Conservation (phyloP, 37 sponge, comb jelly and placozoan genomes). For the Axinella damicornis region DNA sequence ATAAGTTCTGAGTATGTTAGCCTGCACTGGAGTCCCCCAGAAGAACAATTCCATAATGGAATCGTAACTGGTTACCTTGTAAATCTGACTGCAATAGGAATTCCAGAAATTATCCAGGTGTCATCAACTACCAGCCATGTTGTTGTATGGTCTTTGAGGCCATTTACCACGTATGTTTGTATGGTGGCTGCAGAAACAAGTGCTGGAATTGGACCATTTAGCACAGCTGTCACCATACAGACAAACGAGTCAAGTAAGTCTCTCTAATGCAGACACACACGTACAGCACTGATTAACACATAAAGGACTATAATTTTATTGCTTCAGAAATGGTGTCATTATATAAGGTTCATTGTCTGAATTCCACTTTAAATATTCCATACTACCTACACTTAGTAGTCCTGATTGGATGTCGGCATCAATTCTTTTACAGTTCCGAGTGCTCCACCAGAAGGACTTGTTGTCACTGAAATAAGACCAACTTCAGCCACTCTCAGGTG, state of each 20-base stretch:
- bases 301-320: too few relatives aligned
- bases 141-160: neutral
- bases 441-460: constrained; percentile 19
- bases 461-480: neutral
- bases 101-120: neutral
- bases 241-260: constrained; percentile 10
- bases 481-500: constrained; percentile 9
- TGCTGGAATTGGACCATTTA: constrained; percentile 12
- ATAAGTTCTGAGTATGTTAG: neutral
- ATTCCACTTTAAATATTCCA: too few relatives aligned
- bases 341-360: too few relatives aligned
- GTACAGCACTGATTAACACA: too few relatives aligned
- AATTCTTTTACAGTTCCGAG: constrained; percentile 8
- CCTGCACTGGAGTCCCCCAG: constrained; percentile 24
- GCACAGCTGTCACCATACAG: neutral
- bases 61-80: constrained; percentile 12
- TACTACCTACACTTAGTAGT: too few relatives aligned
- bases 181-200: constrained; percentile 11
- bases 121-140: neutral
- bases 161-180: constrained; percentile 7
- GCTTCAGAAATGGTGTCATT: too few relatives aligned
- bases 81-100: neutral
- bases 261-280: too few relatives aligned
- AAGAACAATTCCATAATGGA: constrained; percentile 3
- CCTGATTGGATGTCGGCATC: neutral